Evolutionary conservation across 2,113 vertebrate genomes (phyloP), one percentile per base, ranked within the genome.

Genomic region (Burhinus oedicnemus): DNA sequence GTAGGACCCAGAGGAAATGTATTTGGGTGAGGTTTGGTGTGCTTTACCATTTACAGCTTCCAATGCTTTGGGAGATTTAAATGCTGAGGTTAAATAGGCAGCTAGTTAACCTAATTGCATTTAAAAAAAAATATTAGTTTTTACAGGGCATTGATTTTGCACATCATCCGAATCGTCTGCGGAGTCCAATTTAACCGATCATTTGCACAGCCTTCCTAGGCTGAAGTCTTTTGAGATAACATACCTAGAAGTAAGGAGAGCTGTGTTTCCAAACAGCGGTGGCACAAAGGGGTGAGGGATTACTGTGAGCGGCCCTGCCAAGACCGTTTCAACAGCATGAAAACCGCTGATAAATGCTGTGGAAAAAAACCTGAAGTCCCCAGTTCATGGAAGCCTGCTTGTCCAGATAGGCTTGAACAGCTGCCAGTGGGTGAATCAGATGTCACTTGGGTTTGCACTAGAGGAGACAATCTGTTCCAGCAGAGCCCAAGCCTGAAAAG

Each of bases 391-490:
- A 84, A 75, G 84, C 61, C 94, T 98, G 97, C 87, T 87, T 89
- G 54, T 88, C 96, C 94, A 97, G 97, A 97, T 96, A 98, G 96
- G 85, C 90, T 85, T 97, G 96, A 97, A 91, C 13, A 17, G 57
- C 95, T 97, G 96, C 97, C 96, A 97, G 83, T 11, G 49, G 78
- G 83, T 95, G 93, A 97, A 97, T 97, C 95, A 89, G 95, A 96
- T 94, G 96, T 95, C 95, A 86, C 26, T 79, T 90, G 97, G 89
- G 86, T 77, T 97, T 96, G 88, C 21, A 8, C 52, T 30, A 4
- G 34, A 92, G 92, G 82, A 95, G 47, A 58, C 93, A 94, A 95
- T 97, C 93, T 96, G 92, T 93, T 96, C 90, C 93, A 94, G 95
- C 83, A 95, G 78, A 12, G 29, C 61, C 76, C 0, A 79, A 86